Conservation (phyloP, 2,113 vertebrate genomes). For the Atractosteus spatula region DNA sequence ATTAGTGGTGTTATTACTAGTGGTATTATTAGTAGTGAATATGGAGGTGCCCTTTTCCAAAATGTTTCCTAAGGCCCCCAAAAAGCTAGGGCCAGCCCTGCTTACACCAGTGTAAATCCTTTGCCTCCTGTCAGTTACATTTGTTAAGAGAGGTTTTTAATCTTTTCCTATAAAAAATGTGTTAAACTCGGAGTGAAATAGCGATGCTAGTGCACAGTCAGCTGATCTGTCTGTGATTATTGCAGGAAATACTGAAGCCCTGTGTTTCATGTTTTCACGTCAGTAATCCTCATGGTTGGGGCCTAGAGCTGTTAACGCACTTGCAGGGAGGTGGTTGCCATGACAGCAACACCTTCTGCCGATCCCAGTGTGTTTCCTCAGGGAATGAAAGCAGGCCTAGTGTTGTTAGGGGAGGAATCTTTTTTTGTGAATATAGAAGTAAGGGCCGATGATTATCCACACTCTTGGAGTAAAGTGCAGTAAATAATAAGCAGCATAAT, state of each 20-base stretch:
- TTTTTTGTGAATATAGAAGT: slow-evolving; percentile 17
- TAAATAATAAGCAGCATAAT: slow-evolving; percentile 39
- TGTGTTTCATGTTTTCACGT: slow-evolving; percentile 1
- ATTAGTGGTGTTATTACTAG: too few species aligned
- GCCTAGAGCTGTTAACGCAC: slow-evolving; percentile 23
- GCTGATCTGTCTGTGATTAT: background rate
- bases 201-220: background rate
- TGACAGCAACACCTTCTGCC: slow-evolving; percentile 41
- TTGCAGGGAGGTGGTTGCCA: slow-evolving; percentile 42
- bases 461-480: slow-evolving; percentile 20
- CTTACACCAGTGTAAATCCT: too few species aligned
- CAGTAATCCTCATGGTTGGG: slow-evolving; percentile 22
- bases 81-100: too few species aligned
- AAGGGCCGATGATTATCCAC: slow-evolving; percentile 11
- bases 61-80: too few species aligned
- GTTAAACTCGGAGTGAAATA: too few species aligned
- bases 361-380: slow-evolving; percentile 38
- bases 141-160: too few species aligned
- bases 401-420: slow-evolving; percentile 23
- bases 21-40: too few species aligned
- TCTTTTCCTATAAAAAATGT: too few species aligned
- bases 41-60: too few species aligned
- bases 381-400: slow-evolving; percentile 56
- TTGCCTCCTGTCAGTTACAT: too few species aligned
- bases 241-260: background rate